Base-by-base conservation (phyloP, 2,113 vertebrate genomes). In the Alexandromys fortis region DNA sequence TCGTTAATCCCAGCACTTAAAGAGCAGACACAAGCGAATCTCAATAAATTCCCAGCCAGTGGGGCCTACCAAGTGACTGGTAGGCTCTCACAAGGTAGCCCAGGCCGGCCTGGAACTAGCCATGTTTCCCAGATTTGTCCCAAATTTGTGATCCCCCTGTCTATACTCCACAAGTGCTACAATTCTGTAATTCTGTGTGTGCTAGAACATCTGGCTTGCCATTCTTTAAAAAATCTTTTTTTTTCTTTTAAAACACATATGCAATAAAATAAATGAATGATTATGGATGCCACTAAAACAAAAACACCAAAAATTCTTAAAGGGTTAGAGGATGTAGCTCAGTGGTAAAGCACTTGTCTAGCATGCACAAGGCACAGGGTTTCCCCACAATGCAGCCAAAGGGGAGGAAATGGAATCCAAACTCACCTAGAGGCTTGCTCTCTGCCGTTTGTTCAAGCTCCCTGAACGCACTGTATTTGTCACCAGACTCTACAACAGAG, bases 401-500 rank as follows among this genome's bases (percentile, higher is more conserved):
- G 52, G 3, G n/a, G 75, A 73, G 22, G 70, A 21, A 75, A 89
- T 47, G 52, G 28, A 38, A 3, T 58, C 45, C 63, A 77, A 68
- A 83, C 99, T 99, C 99, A 99, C 99, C 99, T 79, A 99, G 97
- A 97, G 98, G 97, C 98, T 99, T 99, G 98, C 98, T 99, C 92
- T 99, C 99, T 95, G 98, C 65, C 21, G 99, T 99, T 11, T 98
- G 99, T 86, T 99, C 99, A 0, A 99, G 98, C 75, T 99, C 99
- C 98, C 99, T 98, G 98, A 99, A 99, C 97, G 99, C 99, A 68
- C 99, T 99, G 95, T 99, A 99, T 98, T 99, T 99, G 98, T 99
- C 99, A 92, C 99, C 99, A 98, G 95, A 96, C 97, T 99, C 99
- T 99, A 96, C 1, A 22, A 92, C 82, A 61, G 97, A 98, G 8